Evolutionary conservation across 2,113 vertebrate species (phyloP), one percentile per base, ranked within the genome.

Genomic region (Heliornis fulica): DNA sequence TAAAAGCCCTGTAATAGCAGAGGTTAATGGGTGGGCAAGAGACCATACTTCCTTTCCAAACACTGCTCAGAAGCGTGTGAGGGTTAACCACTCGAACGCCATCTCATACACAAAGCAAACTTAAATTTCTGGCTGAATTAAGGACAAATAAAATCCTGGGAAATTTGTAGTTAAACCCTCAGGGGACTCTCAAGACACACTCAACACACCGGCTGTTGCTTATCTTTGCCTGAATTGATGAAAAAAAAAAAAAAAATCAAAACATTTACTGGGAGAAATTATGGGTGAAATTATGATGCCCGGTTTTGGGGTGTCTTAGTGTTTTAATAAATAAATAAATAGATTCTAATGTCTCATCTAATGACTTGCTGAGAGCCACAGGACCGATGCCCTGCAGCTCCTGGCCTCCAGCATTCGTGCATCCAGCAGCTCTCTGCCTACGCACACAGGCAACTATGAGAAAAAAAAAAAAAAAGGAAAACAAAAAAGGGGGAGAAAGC

Each of bases 401-500:
- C 25, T 28, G 7, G 0, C 18, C 53, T 75, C 14, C 38, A 22
- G 9, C n/a, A 66, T 36, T 45, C 32, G 10, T 1, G 0, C 15
- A 28, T 18, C 21, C 41, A 51, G 29, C 32, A 36, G 23, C 50
- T 87, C 40, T 19, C 43, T 25, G 11, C 28, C 29, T 68, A 43
- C n/a, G 21, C 70, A 50, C 10, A 7, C 3, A 9, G 5, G 29
- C 26, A 59, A 11, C 21, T 16, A 31, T 32, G 34, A 20, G 22
- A 3, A 4, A 10, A 10, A 53, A 31, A 7, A 89, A 83, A 51
- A 83, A 80, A 96, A 72, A 41, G 8, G 25, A 61, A 87, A 90
- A 91, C 38, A 88, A 94, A 91, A 94, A 93, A 93, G 83, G 71
- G 82, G 15, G 76, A 72, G 87, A 84, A 88, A 83, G 43, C 29